Percentiles rank a stretch among this genome's conserved stretches.
These are phyloP conservation scores for Umimayanthus chanpuru DNA, from an alignment of 92 coral and sea anemone species.

Conservation along the genomic window DNA sequence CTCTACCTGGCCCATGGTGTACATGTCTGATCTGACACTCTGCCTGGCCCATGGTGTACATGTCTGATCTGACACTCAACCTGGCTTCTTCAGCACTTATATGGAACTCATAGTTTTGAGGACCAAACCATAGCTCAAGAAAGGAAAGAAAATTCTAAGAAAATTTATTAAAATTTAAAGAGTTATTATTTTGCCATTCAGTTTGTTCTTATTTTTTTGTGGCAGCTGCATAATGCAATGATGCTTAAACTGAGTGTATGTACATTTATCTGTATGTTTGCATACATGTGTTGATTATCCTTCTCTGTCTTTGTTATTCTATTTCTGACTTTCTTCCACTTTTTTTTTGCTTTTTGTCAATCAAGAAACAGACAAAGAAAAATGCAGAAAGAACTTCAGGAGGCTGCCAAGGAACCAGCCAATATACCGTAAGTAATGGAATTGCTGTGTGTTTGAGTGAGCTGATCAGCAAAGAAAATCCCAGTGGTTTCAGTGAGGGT, in stretches of 20 bases:
- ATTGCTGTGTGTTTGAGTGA: not conserved
- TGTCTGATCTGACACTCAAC: no score
- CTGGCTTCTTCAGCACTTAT: no score
- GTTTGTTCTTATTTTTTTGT: not conserved
- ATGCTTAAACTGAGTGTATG: not conserved
- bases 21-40: no score
- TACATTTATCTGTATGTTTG: not conserved
- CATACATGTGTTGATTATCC: not conserved
- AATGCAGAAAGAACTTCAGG: constrained; percentile 73
- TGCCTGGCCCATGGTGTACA: no score
- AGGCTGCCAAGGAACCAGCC: constrained; percentile 93
- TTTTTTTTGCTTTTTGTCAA: not conserved
- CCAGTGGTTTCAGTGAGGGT: no score
- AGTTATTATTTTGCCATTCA: not conserved
- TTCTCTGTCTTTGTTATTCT: not conserved
- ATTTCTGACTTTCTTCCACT: not conserved
- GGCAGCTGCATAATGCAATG: not conserved
- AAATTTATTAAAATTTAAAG: not conserved
- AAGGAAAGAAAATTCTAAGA: no score
- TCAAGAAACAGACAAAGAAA: constrained; percentile 82
- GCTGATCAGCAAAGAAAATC: no score
- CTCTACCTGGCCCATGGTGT: no score
- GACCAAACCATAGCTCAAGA: no score
- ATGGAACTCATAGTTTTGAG: no score
- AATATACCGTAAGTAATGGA: constrained; percentile 56